These are phyloP conservation scores for Spatulosminthurus flaviceps DNA, from an alignment of 2,888 invertebrate species.

Conservation along the genomic window DNA sequence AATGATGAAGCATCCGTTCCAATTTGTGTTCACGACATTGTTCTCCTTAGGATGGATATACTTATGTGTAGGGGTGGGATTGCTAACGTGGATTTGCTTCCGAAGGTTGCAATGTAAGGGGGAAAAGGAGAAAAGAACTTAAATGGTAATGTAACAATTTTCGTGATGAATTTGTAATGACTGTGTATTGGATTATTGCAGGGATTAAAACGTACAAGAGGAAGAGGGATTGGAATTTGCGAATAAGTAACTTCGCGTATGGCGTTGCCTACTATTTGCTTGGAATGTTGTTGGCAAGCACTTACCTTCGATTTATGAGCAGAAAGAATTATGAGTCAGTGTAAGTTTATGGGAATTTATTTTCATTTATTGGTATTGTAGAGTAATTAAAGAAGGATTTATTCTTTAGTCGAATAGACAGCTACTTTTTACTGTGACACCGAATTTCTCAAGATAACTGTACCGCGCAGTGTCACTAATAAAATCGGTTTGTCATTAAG, in stretches of 20 bases:
- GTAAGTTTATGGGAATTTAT: background rate
- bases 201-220: slow-evolving; percentile 25
- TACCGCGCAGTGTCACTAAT: no score
- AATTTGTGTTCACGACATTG: slow-evolving; percentile 34
- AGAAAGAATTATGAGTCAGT: slow-evolving; percentile 18
- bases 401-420: no score
- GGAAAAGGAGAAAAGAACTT: no score
- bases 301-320: slow-evolving; percentile 34
- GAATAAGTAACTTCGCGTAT: background rate
- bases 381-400: no score
- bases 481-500: no score
- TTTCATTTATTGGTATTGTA: background rate
- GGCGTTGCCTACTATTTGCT: slow-evolving; percentile 7
- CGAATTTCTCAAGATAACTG: no score
- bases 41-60: slow-evolving; percentile 42
- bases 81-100: slow-evolving; percentile 29
- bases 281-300: slow-evolving; percentile 23
- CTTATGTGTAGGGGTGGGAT: background rate
- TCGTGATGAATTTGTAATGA: background rate
- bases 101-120: slow-evolving; percentile 37
- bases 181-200: background rate
- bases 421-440: no score
- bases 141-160: no score
- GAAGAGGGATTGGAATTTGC: slow-evolving; percentile 22
- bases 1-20: slow-evolving; percentile 36